phyloP scores from a whole-genome alignment of 2,113 vertebrate genomes.

The Lepisosteus osseus region DNA sequence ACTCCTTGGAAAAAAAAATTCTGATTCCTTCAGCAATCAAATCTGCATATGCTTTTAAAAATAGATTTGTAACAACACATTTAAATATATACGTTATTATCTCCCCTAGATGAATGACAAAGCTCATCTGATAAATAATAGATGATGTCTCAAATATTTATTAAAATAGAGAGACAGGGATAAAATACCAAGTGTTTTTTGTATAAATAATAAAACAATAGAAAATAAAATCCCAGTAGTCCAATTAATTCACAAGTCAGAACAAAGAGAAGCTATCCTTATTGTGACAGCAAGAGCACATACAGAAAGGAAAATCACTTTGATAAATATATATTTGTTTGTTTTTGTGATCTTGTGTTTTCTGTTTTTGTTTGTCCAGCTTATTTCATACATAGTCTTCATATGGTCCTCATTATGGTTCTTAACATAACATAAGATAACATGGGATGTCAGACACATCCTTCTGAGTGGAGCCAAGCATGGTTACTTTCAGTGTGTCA shows the following conservation, averaged over 20 bases:
- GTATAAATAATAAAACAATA: slow-evolving; percentile 43
- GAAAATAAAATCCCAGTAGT: slow-evolving; percentile 24
- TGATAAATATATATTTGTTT: too few relatives aligned
- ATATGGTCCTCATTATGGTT: too few relatives aligned
- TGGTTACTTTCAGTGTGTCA: too few relatives aligned
- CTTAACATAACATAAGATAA: too few relatives aligned
- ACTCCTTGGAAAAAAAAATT: too few relatives aligned
- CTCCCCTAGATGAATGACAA: slow-evolving; percentile 60
- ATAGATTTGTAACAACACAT: slow-evolving; percentile 51
- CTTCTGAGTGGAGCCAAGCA: too few relatives aligned
- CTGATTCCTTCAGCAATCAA: too few relatives aligned
- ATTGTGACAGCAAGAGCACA: background rate
- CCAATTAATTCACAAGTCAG: slow-evolving; percentile 46
- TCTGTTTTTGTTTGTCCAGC: too few relatives aligned
- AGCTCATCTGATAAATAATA: slow-evolving; percentile 61
- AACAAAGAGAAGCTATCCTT: slow-evolving; percentile 13
- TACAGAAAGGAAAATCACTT: too few relatives aligned
- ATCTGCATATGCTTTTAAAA: slow-evolving; percentile 10
- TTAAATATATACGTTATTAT: slow-evolving; percentile 59
- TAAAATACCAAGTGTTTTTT: slow-evolving; percentile 19
- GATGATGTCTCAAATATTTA: slow-evolving; percentile 62
- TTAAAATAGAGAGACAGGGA: slow-evolving; percentile 40
- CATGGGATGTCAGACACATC: too few relatives aligned
- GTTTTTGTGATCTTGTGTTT: too few relatives aligned
- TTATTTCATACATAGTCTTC: too few relatives aligned